Evolutionary conservation across 2,797 vertebrate species (phyloP).

Genomic region (Coccyzus lansbergi): DNA sequence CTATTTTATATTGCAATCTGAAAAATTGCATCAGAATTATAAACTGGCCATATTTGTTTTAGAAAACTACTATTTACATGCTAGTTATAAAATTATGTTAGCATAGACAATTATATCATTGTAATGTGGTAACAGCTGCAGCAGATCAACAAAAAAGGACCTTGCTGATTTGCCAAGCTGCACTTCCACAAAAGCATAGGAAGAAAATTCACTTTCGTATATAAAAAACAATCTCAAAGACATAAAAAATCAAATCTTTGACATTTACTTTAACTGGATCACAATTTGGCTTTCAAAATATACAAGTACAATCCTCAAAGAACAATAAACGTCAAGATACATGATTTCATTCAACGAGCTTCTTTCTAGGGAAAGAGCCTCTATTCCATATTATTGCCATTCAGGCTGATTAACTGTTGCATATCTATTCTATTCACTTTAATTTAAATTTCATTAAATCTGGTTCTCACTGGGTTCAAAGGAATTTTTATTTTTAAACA

Average conservation of each 20-base stretch:
- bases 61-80: not conserved
- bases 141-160: not conserved
- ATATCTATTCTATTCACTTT: slow-evolving; percentile 13
- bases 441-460: slow-evolving; percentile 62
- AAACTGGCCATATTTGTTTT: not conserved
- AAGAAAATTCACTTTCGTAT: not conserved
- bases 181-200: not conserved
- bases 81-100: not conserved
- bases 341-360: slow-evolving; percentile 3
- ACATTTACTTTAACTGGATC: slow-evolving; percentile 12
- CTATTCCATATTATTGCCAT: slow-evolving; percentile 11
- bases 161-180: not conserved
- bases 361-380: not conserved
- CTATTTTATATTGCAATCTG: not conserved
- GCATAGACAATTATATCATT: not conserved
- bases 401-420: slow-evolving; percentile 45
- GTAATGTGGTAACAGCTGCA: not conserved
- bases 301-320: not conserved
- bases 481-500: slow-evolving; percentile 57
- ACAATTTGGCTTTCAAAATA: slow-evolving; percentile 50
- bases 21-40: not conserved
- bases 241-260: not conserved
- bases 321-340: slow-evolving; percentile 41
- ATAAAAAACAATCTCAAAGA: not conserved
- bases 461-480: slow-evolving; percentile 53